A percentile compares a stretch with the other conserved stretches of the same genome.
phyloP scores from a whole-genome alignment of 2,113 vertebrate species.

The Thalassarche chlororhynchos region DNA sequence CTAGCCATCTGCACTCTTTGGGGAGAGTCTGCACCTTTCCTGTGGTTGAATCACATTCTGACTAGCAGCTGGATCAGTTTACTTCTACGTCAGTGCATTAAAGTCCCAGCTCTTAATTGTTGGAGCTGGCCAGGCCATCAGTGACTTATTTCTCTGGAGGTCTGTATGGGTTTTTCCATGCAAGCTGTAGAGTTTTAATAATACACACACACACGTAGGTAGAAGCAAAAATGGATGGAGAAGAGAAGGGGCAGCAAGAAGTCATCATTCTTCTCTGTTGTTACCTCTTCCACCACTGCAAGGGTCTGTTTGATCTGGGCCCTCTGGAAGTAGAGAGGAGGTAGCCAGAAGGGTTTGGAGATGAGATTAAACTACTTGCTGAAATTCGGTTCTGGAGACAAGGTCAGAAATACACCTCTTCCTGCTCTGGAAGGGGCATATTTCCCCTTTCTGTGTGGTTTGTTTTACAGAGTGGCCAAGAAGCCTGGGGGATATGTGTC shows the following conservation, averaged over 20 bases:
- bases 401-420: background rate
- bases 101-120: background rate
- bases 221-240: background rate
- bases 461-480: background rate
- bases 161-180: background rate
- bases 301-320: background rate
- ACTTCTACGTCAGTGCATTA: background rate
- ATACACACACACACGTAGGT: background rate
- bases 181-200: background rate
- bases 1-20: background rate
- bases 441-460: background rate
- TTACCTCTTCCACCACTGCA: background rate
- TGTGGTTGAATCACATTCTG: background rate
- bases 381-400: background rate
- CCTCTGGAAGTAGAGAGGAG: background rate
- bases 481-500: background rate
- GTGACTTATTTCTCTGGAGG: background rate
- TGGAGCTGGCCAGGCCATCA: background rate
- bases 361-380: background rate
- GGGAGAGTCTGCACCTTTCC: background rate
- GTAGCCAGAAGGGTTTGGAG: background rate
- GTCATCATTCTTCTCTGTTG: background rate
- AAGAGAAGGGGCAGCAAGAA: background rate
- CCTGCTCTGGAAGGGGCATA: background rate
- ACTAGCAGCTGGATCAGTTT: background rate